Conservation (phyloP, 2,113 vertebrate genomes). For the Clinocottus analis region DNA sequence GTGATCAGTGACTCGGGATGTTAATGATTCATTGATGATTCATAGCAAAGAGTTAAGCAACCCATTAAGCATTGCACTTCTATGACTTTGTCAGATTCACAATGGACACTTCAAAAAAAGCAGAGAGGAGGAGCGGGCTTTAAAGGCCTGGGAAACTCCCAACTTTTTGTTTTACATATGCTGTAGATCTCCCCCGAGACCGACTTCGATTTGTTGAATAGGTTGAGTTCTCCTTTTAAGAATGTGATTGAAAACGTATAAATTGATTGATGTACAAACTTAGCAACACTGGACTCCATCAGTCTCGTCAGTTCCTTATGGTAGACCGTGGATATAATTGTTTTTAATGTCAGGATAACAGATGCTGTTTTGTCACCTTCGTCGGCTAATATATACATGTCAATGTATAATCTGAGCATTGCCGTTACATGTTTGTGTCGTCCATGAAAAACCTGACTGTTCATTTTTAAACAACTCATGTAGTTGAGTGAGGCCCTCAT, state of each 20-base stretch:
- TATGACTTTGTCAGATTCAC: no score
- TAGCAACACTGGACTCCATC: background rate
- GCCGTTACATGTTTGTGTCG: background rate
- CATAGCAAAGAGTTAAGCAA: no score
- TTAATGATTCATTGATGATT: background rate
- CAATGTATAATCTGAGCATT: background rate
- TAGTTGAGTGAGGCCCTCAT: background rate
- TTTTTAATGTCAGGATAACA: background rate
- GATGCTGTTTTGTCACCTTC: background rate
- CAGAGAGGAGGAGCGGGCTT: background rate
- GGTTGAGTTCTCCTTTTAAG: background rate
- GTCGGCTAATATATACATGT: background rate
- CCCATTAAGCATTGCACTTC: no score
- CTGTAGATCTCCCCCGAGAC: background rate
- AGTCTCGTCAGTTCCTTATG: background rate
- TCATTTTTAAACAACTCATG: background rate
- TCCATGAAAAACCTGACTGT: background rate
- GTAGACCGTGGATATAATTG: background rate
- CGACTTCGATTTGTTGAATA: background rate
- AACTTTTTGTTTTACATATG: no score
- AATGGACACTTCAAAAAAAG: no score
- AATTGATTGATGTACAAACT: background rate
- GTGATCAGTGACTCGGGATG: background rate
- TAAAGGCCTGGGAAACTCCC: background rate
- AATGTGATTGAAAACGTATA: background rate